Conservation (phyloP, 2,888 invertebrate species). For the Scrobipalpa costella region DNA sequence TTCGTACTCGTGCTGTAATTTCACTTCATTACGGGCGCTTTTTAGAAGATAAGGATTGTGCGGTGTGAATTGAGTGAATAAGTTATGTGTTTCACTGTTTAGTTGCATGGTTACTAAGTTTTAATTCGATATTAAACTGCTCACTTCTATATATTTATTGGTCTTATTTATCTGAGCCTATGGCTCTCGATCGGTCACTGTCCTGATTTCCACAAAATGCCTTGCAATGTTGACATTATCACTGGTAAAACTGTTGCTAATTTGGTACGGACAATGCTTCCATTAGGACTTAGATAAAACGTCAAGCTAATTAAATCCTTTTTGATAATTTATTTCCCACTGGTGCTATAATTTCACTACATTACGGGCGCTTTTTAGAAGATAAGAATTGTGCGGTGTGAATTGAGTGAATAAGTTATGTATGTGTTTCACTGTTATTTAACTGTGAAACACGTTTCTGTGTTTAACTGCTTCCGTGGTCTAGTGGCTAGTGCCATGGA, state of each 20-base stretch:
- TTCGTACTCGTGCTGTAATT: slow-evolving; percentile 27
- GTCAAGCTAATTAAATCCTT: slow-evolving; percentile 63
- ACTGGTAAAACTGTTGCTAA: no score
- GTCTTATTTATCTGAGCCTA: no score
- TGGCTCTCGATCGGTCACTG: no score
- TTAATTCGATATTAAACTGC: background rate
- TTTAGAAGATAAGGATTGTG: slow-evolving; percentile 3
- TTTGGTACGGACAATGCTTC: no score
- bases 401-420: slow-evolving; percentile 2
- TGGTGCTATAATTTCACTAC: slow-evolving; percentile 24
- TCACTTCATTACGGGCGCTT: slow-evolving; percentile 24
- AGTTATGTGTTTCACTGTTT: background rate
- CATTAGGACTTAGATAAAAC: no score
- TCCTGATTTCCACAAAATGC: no score
- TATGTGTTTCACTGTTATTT: background rate
- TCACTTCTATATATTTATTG: background rate
- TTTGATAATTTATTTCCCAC: slow-evolving; percentile 35
- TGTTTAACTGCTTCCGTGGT: no score
- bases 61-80: background rate
- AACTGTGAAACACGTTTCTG: no score
- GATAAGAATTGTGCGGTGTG: background rate
- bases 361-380: slow-evolving; percentile 20
- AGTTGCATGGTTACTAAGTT: background rate
- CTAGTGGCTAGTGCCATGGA: no score
- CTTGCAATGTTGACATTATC: no score